Conservation (phyloP, 1,140 invertebrate species). For the Drosophila quadrilineata region DNA sequence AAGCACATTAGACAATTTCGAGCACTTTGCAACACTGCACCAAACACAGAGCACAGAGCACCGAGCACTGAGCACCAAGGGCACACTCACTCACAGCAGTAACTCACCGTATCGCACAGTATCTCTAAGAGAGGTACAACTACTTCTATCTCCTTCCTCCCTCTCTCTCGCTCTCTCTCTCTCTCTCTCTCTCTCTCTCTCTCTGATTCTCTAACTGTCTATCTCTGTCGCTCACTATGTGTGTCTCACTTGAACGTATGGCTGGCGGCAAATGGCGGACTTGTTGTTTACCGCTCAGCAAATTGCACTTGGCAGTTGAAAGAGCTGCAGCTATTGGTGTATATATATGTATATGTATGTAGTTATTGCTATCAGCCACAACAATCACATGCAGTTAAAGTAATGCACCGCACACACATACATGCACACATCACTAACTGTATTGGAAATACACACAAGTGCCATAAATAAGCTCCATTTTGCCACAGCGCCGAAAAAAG, state of each 20-base stretch:
- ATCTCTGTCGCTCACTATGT: neutral
- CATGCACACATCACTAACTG: conserved; percentile 7
- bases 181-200: neutral
- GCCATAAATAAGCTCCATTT: conserved; percentile 71
- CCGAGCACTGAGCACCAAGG: too few relatives aligned
- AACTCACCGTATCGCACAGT: conserved; percentile 14
- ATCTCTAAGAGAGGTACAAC: too few relatives aligned
- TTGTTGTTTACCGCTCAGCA: conserved; percentile 38
- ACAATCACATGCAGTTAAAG: conserved; percentile 70
- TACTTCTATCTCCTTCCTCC: conserved; percentile 1
- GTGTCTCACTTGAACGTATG: neutral
- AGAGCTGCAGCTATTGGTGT: conserved; percentile 22
- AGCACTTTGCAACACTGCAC: conserved; percentile 47
- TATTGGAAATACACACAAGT: conserved; percentile 49
- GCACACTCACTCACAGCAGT: too few relatives aligned
- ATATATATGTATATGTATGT: conserved; percentile 11
- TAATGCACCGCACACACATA: conserved; percentile 39
- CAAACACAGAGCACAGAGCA: too few relatives aligned
- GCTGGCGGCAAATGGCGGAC: conserved; percentile 25
- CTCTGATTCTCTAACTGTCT: too few relatives aligned
- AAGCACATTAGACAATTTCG: conserved; percentile 39
- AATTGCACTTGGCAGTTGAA: conserved; percentile 40
- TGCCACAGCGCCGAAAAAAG: conserved; percentile 37
- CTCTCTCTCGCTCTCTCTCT: conserved; percentile 9
- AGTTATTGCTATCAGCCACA: conserved; percentile 44